These are phyloP conservation scores for Lepus europaeus DNA, from an alignment of 2,113 vertebrate species.

Conservation along the genomic window DNA sequence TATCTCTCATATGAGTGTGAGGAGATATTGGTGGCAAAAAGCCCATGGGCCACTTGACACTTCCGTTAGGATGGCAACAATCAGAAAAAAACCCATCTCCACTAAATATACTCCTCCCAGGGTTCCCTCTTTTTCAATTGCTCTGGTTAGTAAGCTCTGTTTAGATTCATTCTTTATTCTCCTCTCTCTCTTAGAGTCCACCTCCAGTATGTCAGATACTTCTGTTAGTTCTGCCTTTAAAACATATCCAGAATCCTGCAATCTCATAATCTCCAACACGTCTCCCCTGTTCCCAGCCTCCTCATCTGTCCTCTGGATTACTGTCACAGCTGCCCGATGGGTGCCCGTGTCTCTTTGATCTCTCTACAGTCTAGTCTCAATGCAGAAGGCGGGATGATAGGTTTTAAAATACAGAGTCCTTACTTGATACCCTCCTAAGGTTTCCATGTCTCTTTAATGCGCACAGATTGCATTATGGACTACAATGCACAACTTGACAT, in stretches of 20 bases:
- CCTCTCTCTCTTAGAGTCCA: neutral
- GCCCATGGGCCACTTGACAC: neutral
- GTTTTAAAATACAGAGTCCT: neutral
- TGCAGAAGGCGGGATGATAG: neutral
- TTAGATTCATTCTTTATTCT: neutral
- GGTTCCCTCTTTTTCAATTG: neutral
- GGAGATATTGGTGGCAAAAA: neutral
- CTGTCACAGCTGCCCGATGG: rapidly evolving
- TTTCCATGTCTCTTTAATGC: neutral
- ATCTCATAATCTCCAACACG: neutral
- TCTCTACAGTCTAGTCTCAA: neutral
- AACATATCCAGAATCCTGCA: neutral
- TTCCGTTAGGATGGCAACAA: no score
- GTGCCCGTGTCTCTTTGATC: neutral
- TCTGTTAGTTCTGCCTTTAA: neutral
- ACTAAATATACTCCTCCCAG: neutral
- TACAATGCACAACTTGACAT: neutral
- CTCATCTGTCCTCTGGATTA: neutral
- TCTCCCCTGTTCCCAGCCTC: no score
- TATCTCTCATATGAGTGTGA: neutral
- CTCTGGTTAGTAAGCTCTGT: neutral
- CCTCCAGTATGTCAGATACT: neutral
- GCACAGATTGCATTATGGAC: neutral
- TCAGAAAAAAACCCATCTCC: neutral
- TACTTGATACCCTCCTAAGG: neutral